Base-by-base conservation (phyloP, 2,797 vertebrate genomes). In the Schizopygopsis pylzovi region DNA sequence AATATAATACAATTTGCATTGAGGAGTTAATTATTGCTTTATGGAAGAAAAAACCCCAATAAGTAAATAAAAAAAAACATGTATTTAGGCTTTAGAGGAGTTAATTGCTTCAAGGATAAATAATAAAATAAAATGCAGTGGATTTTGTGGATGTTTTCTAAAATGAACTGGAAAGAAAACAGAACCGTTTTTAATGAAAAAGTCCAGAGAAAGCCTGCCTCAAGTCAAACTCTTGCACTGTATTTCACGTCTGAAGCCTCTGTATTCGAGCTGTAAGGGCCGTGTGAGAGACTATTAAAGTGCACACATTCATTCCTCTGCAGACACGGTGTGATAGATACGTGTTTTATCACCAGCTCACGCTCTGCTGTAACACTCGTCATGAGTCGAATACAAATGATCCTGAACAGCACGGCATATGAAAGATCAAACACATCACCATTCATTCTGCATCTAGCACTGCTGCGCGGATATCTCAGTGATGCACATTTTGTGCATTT, bases 341-440 rank as follows among this genome's bases (percentile, higher is more conserved):
- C 9, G 61, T 28, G 56, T 61, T 43, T 63, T 63, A 63, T 79
- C 56, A 63, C 33, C 37, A 16, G 33, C 39, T 15, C 56, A 65
- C 37, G 52, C 7, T 43, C 54, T 61, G 54, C n/a, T 80, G 41
- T 47, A 22, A 67, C 3, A 1, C 25, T 43, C 41, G 11, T 9
- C 52, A 59, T 39, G 33, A 79, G 22, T 63, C 9, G 39, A 45
- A 61, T 80, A 80, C 61, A 80, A 67, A 67, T 80, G 16, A 80
- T 47, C 59, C 59, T 10, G 41, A 47, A 39, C 28, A 20, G 39
- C n/a, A 79, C 59, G 15, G 16, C 25, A 4, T 33, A 52, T 16
- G 65, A 25, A 37, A 33, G 63, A 67, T 37, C 18, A 67, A 80
- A 52, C 20, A 15, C 5, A 5, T 63, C 28, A 79, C 4, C 41